Evolutionary conservation across 2,888 invertebrate genomes (phyloP).

Genomic region (Quadroppia sp.): DNA sequence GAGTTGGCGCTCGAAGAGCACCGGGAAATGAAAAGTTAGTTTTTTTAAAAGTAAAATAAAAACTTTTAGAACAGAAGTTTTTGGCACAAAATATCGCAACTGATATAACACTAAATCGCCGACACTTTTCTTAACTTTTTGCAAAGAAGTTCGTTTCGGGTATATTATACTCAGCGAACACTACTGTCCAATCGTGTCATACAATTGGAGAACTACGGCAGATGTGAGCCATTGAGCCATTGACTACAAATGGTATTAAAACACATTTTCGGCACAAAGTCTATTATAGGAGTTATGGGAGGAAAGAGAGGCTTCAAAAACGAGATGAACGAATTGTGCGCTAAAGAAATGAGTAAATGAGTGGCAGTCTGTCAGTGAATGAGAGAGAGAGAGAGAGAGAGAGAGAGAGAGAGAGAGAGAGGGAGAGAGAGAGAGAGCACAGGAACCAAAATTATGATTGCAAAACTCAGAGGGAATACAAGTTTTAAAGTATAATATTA

Average conservation of each 20-base stretch:
- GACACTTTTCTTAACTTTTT: background rate
- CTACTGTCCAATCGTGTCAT: background rate
- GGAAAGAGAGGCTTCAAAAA: background rate
- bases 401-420: background rate
- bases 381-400: background rate
- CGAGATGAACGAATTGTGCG: background rate
- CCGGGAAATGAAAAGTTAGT: too few relatives aligned
- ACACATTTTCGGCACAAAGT: too few relatives aligned
- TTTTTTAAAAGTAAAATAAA: too few relatives aligned
- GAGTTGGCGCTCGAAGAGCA: too few relatives aligned
- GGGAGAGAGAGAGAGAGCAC: background rate
- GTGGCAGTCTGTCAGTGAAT: background rate
- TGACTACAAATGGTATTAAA: background rate
- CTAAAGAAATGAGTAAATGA: background rate
- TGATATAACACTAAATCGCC: background rate
- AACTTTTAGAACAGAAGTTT: background rate
- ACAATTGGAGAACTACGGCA: conserved; percentile 17
- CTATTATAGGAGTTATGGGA: background rate
- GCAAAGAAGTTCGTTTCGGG: background rate
- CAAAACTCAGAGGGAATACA: conserved; percentile 3
- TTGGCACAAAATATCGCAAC: background rate
- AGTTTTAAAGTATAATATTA: background rate
- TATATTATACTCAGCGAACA: too few relatives aligned
- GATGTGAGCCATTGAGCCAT: conserved; percentile 11
- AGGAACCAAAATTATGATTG: background rate